Evolutionary conservation across 2,113 vertebrate genomes (phyloP).

Genomic region (Oostethus manadensis): DNA sequence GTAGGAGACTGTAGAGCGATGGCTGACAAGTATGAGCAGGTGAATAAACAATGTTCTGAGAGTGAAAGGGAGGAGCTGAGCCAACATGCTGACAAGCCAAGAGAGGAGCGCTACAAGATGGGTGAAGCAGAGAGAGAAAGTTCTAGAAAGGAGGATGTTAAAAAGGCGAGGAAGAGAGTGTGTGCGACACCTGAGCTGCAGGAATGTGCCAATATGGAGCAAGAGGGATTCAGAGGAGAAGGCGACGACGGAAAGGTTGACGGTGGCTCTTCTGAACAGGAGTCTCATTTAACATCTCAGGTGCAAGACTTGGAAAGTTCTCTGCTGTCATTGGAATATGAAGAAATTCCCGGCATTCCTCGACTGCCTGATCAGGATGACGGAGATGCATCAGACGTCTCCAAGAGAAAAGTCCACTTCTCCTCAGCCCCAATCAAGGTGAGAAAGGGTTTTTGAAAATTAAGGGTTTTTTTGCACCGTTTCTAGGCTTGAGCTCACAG

Average conservation of each 20-base stretch:
- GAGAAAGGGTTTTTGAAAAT: constrained; percentile 14
- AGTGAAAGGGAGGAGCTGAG: constrained; percentile 42
- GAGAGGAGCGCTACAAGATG: constrained; percentile 17
- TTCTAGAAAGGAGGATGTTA: constrained; percentile 12
- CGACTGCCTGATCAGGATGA: constrained; percentile 74
- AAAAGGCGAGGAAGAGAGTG: constrained; percentile 6
- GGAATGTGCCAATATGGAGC: not conserved
- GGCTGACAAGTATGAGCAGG: constrained; percentile 50
- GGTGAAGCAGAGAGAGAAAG: constrained; percentile 12
- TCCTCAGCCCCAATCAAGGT: constrained; percentile 84
- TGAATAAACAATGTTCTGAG: constrained; percentile 33
- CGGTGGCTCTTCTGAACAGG: constrained; percentile 74
- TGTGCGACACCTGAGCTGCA: not conserved
- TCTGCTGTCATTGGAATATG: constrained; percentile 57
- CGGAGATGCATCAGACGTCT: constrained; percentile 64
- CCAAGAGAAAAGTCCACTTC: constrained; percentile 76
- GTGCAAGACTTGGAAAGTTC: constrained; percentile 19
- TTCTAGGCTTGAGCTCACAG: constrained; percentile 12
- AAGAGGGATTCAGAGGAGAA: not conserved
- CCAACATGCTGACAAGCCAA: constrained; percentile 7
- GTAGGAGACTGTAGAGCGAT: not conserved
- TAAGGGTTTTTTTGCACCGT: constrained; percentile 16
- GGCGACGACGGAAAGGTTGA: constrained; percentile 8
- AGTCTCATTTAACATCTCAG: constrained; percentile 43
- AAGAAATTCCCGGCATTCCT: constrained; percentile 80